Percentiles rank a stretch among this genome's conserved stretches.
phyloP scores from a whole-genome alignment of 2,888 invertebrate genomes.

The Cryptus viduatorius region DNA sequence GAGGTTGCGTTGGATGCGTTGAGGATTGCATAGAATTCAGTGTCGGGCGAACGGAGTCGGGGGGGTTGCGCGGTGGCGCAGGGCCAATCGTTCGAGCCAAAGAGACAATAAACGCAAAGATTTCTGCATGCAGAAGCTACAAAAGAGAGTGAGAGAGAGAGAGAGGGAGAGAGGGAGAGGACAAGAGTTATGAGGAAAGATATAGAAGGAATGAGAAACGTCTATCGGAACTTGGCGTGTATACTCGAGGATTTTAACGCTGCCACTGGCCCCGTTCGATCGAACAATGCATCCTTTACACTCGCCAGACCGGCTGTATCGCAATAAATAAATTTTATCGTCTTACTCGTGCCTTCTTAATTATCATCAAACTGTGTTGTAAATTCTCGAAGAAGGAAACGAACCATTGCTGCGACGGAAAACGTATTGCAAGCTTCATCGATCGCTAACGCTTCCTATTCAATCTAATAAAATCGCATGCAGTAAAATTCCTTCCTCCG shows the following conservation, averaged over 20 bases:
- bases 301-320: not conserved
- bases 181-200: slow-evolving; percentile 39
- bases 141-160: not conserved
- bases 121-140: slow-evolving; percentile 19
- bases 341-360: slow-evolving; percentile 29
- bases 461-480: not conserved
- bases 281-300: slow-evolving; percentile 19
- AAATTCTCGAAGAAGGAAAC: slow-evolving; percentile 22
- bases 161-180: slow-evolving; percentile 9
- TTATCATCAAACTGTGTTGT: slow-evolving; percentile 26
- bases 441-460: slow-evolving; percentile 8
- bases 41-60: not conserved
- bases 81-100: slow-evolving; percentile 47
- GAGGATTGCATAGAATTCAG: not conserved
- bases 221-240: slow-evolving; percentile 47
- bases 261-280: not conserved
- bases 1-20: slow-evolving; percentile 19
- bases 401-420: not conserved
- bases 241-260: slow-evolving; percentile 6
- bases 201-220: slow-evolving; percentile 46
- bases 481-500: not conserved
- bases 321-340: slow-evolving; percentile 39
- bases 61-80: slow-evolving; percentile 30
- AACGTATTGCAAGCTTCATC: slow-evolving; percentile 44
- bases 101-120: slow-evolving; percentile 50